Conservation (phyloP, 2,797 vertebrate species). For the Eutrigla gurnardus region DNA sequence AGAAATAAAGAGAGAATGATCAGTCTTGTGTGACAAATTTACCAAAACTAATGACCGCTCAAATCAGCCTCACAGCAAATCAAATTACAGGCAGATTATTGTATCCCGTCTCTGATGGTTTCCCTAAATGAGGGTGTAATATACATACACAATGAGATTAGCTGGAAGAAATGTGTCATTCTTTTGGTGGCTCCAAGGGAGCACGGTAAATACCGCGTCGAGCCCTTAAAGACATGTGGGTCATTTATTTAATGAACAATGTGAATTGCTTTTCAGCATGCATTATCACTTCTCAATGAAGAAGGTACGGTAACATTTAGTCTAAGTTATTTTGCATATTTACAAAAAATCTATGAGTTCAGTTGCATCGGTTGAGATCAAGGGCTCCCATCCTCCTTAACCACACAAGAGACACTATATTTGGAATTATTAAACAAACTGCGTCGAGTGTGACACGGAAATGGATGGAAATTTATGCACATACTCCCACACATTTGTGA, state of each 20-base stretch:
- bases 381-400: not conserved
- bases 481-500: not conserved
- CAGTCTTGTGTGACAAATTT: slow-evolving; percentile 34
- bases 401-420: not conserved
- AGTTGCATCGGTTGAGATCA: not conserved
- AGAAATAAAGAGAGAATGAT: slow-evolving; percentile 11
- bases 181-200: slow-evolving; percentile 35
- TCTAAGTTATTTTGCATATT: not conserved
- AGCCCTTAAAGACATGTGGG: slow-evolving; percentile 30
- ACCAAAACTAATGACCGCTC: slow-evolving; percentile 50
- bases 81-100: slow-evolving; percentile 53
- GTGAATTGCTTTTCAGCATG: slow-evolving; percentile 6
- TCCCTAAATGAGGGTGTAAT: slow-evolving; percentile 50
- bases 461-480: not conserved
- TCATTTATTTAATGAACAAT: slow-evolving; percentile 24
- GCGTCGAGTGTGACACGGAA: not conserved
- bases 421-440: not conserved
- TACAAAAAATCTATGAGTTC: not conserved
- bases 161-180: slow-evolving; percentile 41
- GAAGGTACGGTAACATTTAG: too few relatives aligned
- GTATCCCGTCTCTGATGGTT: slow-evolving; percentile 41
- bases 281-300: not conserved
- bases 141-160: slow-evolving; percentile 52
- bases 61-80: slow-evolving; percentile 39
- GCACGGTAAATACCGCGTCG: slow-evolving; percentile 6